Evolutionary conservation across 2,113 vertebrate genomes (phyloP).

Genomic region (Gymnarchus niloticus): DNA sequence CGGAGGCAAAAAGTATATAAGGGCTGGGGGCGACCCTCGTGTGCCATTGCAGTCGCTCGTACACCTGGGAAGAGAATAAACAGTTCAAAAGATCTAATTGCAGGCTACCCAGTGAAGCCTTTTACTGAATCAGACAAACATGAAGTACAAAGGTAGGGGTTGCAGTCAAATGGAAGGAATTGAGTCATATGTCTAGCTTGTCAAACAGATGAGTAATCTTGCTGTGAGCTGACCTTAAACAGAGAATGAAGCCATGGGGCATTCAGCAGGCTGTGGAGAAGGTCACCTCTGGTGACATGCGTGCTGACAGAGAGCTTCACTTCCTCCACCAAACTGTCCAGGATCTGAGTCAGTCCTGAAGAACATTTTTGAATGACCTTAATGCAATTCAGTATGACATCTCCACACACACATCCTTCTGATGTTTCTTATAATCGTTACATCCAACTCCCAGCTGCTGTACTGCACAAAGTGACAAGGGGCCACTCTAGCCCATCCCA

Average conservation of each 20-base stretch:
- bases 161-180: background rate
- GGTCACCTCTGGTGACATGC: constrained; percentile 64
- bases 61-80: constrained; percentile 62
- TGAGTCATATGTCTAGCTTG: background rate
- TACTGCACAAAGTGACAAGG: background rate
- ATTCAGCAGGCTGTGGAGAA: constrained; percentile 76
- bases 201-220: background rate
- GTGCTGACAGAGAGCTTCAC: constrained; percentile 65
- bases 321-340: constrained; percentile 70
- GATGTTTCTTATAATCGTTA: background rate
- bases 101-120: background rate
- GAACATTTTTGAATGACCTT: background rate
- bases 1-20: constrained; percentile 59
- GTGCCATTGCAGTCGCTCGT: constrained; percentile 77
- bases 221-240: constrained; percentile 64
- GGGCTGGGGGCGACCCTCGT: constrained; percentile 62
- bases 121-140: background rate
- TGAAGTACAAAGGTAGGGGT: background rate
- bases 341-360: constrained; percentile 65
- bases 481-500: background rate
- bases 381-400: background rate
- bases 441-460: background rate
- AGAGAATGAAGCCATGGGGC: constrained; percentile 78
- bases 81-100: background rate
- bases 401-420: too few species aligned